Conservation (phyloP, 2,888 invertebrate species). For the Dynastes tityus region DNA sequence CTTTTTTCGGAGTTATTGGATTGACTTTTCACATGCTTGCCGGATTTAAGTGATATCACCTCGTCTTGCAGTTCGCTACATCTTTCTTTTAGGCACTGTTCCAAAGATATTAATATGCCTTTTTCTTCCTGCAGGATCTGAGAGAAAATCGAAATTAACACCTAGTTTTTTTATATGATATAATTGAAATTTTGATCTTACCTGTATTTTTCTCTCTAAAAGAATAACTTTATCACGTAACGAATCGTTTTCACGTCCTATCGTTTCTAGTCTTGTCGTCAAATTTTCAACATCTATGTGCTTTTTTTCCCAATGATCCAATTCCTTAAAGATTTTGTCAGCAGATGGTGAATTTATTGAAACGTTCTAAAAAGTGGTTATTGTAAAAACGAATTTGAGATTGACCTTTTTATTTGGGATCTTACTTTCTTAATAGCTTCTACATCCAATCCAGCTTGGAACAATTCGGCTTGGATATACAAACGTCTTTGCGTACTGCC, state of each 20-base stretch:
- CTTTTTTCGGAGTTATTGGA: conserved; percentile 57
- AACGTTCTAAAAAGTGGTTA: conserved; percentile 73
- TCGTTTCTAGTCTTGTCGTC: conserved; percentile 79
- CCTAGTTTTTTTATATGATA: too few relatives aligned
- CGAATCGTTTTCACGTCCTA: conserved; percentile 78
- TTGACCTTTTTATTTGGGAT: neutral
- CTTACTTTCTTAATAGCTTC: conserved; percentile 75
- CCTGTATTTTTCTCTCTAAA: conserved; percentile 82
- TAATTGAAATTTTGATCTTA: conserved; percentile 60
- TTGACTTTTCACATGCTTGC: conserved; percentile 70
- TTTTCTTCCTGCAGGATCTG: conserved; percentile 86
- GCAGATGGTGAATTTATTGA: conserved; percentile 77
- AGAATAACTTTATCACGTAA: conserved; percentile 80
- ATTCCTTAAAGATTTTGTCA: conserved; percentile 78
- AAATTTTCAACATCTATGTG: conserved; percentile 86
- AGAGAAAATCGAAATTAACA: neutral
- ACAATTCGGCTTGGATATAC: conserved; percentile 89
- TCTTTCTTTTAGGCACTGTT: conserved; percentile 82
- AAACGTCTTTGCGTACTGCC: conserved; percentile 83
- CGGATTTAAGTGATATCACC: conserved; percentile 76
- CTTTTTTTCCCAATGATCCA: conserved; percentile 84
- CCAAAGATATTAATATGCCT: conserved; percentile 80
- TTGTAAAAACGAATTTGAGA: neutral
- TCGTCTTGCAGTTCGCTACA: conserved; percentile 84
- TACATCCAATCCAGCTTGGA: conserved; percentile 86